Conservation (phyloP, 2,113 vertebrate species). For the Psittacus erithacus region DNA sequence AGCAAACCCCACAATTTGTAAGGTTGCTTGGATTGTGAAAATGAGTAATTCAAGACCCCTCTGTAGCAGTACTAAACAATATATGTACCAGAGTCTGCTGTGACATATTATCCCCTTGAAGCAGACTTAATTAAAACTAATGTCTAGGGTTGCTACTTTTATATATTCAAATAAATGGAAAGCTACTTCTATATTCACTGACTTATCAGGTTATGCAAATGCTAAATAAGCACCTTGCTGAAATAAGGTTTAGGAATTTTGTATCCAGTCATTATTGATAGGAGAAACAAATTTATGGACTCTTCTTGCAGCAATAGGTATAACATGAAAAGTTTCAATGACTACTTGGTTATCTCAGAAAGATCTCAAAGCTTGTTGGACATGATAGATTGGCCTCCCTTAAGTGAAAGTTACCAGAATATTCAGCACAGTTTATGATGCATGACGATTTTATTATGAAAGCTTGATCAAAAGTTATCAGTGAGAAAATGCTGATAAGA, state of each 20-base stretch:
- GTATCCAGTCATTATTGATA: conserved; percentile 22
- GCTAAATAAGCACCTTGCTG: conserved; percentile 20
- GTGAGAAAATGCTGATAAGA: conserved; percentile 1
- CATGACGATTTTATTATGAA: conserved; percentile 57
- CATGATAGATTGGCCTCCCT: conserved; percentile 48
- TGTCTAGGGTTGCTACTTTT: background rate
- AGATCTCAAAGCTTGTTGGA: conserved; percentile 38
- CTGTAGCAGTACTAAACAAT: background rate
- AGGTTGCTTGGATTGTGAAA: background rate
- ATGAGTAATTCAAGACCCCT: background rate
- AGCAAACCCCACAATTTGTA: background rate
- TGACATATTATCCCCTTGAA: background rate
- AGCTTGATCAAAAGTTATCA: conserved; percentile 48
- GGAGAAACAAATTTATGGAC: conserved; percentile 64
- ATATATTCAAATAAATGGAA: conserved; percentile 21
- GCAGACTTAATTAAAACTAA: conserved; percentile 26
- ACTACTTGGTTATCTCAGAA: conserved; percentile 53
- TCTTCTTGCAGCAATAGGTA: background rate
- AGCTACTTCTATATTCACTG: conserved; percentile 4
- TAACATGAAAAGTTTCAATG: conserved; percentile 35
- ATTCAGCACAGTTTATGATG: conserved; percentile 56
- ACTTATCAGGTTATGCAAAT: conserved; percentile 7
- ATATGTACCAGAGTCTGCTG: background rate
- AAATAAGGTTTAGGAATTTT: conserved; percentile 43
- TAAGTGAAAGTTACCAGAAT: conserved; percentile 63